These are phyloP conservation scores for Microctenopoma steveboyesi DNA, from an alignment of 2,797 vertebrate species.

Conservation along the genomic window DNA sequence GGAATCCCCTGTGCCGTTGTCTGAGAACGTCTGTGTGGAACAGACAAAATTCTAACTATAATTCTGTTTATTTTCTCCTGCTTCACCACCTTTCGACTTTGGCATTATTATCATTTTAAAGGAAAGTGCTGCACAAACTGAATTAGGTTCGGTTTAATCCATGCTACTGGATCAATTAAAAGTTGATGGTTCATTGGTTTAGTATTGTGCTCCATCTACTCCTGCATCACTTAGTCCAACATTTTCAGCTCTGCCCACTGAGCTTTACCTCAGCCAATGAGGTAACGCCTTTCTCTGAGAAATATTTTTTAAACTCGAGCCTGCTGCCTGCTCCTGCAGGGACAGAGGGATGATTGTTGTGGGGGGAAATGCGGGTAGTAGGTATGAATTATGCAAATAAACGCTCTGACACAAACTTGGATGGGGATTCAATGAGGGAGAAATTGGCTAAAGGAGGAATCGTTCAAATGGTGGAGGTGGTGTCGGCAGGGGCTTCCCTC, in stretches of 20 bases:
- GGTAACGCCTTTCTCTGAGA: slow-evolving; percentile 6
- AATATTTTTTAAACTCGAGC: slow-evolving; percentile 17
- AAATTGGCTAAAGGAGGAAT: slow-evolving; percentile 61
- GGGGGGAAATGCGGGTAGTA: slow-evolving; percentile 52
- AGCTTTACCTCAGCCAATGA: slow-evolving; percentile 9
- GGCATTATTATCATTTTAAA: too few species aligned
- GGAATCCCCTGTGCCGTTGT: too few species aligned
- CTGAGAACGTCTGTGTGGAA: too few species aligned
- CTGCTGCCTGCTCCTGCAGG: slow-evolving; percentile 23
- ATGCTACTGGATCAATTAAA: too few species aligned
- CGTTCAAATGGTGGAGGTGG: slow-evolving; percentile 12
- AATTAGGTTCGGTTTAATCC: too few species aligned
- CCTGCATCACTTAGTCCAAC: too few species aligned
- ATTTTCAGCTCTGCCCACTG: neutral
- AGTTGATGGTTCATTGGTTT: too few species aligned
- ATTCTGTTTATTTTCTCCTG: too few species aligned
- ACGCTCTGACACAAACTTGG: slow-evolving; percentile 76
- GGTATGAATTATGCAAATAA: slow-evolving; percentile 84
- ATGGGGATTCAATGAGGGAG: slow-evolving; percentile 56
- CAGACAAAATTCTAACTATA: too few species aligned
- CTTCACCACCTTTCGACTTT: too few species aligned
- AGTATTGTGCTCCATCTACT: too few species aligned
- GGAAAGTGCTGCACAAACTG: too few species aligned
- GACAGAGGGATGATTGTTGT: slow-evolving; percentile 25
- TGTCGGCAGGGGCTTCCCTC: slow-evolving; percentile 1